These are phyloP conservation scores for Paramacrobiotus metropolitanus DNA, from an alignment of 1,140 invertebrate genomes.

Conservation along the genomic window DNA sequence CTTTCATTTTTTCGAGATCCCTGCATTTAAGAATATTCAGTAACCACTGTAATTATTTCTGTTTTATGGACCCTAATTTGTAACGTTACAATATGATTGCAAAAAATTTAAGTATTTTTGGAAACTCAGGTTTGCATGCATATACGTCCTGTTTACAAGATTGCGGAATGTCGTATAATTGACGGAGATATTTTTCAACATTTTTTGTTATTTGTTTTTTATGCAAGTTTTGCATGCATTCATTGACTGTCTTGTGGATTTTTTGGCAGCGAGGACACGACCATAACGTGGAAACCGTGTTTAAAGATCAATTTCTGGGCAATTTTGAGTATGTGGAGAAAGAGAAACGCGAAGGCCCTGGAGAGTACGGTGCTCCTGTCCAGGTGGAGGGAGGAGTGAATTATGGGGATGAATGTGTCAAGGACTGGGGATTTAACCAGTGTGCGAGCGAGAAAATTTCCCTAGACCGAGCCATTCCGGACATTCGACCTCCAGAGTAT, in stretches of 20 bases:
- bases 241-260: not conserved
- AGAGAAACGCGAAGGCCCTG: not conserved
- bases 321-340: not conserved
- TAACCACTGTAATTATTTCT: too few species aligned
- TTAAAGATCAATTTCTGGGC: not conserved
- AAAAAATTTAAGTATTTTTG: too few species aligned
- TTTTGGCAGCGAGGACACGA: not conserved
- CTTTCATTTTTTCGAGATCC: too few species aligned
- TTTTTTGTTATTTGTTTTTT: not conserved
- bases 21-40: too few species aligned
- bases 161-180: not conserved
- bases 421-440: constrained; percentile 88
- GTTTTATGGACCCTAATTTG: too few species aligned
- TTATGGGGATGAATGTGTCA: not conserved
- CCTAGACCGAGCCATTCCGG: constrained; percentile 50
- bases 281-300: not conserved
- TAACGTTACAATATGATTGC: too few species aligned
- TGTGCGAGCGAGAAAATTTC: constrained; percentile 82
- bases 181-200: too few species aligned
- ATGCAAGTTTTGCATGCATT: not conserved
- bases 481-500: constrained; percentile 59
- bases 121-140: too few species aligned
- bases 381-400: not conserved
- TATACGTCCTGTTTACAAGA: not conserved
- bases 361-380: not conserved